Conservation (phyloP, 1,140 invertebrate species). For the Bilobella aurantiaca region DNA sequence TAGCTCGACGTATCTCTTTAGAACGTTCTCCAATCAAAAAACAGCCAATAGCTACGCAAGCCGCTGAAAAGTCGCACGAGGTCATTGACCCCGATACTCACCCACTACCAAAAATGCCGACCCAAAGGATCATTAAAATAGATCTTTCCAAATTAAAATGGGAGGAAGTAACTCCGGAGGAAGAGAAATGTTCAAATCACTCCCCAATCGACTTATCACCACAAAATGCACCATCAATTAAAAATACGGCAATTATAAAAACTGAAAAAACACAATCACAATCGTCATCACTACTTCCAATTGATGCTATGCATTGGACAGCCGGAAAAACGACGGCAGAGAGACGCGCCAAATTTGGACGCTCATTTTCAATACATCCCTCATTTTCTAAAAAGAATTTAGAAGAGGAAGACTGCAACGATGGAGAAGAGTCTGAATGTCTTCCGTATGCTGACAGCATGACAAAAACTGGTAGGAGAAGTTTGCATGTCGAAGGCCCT, state of each 20-base stretch:
- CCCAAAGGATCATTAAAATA: no score
- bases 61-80: no score
- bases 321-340: slow-evolving; percentile 20
- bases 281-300: slow-evolving; percentile 1
- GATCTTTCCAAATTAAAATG: no score
- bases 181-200: no score
- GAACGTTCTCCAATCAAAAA: no score
- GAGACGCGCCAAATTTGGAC: slow-evolving; percentile 26
- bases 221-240: background rate
- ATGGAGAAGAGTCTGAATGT: slow-evolving; percentile 13
- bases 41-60: no score
- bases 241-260: background rate
- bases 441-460: background rate
- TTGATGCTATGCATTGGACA: slow-evolving; percentile 16
- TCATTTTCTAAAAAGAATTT: background rate
- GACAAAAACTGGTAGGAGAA: background rate
- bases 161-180: no score
- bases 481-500: slow-evolving; percentile 2
- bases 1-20: background rate
- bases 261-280: background rate
- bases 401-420: slow-evolving; percentile 14
- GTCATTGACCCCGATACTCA: no score
- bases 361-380: slow-evolving; percentile 24
- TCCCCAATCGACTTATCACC: no score
- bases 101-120: no score